These are phyloP conservation scores for Petrocephalus schoutedeni DNA, from an alignment of 2,797 vertebrate species.

Conservation along the genomic window DNA sequence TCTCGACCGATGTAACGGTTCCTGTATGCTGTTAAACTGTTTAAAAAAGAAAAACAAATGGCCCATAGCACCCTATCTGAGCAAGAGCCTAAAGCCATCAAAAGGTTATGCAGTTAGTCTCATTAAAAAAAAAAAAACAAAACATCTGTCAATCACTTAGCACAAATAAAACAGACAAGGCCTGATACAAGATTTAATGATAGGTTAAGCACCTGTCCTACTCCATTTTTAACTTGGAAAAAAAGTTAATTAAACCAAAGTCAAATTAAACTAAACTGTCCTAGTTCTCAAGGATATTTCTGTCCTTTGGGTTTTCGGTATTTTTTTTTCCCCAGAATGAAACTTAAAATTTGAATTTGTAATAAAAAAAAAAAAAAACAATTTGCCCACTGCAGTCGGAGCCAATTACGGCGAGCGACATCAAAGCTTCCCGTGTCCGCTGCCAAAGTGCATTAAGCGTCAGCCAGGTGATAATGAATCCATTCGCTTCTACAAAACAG, in stretches of 20 bases:
- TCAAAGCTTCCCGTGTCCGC: slow-evolving; percentile 11
- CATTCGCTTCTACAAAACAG: slow-evolving; percentile 17
- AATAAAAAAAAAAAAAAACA: slow-evolving; percentile 2
- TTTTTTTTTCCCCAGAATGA: background rate
- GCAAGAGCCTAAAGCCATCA: background rate
- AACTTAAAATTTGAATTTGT: slow-evolving; percentile 4
- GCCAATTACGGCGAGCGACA: slow-evolving; percentile 12
- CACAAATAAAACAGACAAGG: background rate
- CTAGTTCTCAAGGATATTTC: background rate
- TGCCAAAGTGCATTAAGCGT: background rate
- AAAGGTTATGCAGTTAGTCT: background rate
- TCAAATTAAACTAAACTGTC: background rate
- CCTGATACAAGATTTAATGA: background rate
- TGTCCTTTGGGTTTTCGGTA: background rate
- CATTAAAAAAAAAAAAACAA: background rate
- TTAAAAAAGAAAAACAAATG: background rate
- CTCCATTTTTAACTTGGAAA: background rate
- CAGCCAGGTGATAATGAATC: slow-evolving; percentile 28
- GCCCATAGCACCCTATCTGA: background rate
- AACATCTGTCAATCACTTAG: background rate
- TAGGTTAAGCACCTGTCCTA: background rate
- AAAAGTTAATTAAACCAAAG: background rate
- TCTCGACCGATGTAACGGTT: background rate
- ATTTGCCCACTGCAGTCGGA: slow-evolving; percentile 10
- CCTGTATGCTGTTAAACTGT: slow-evolving; percentile 3